These are phyloP conservation scores for sheep (Ovis aries) DNA, from an alignment of 2,113 vertebrate genomes.

Conservation along the genomic window DNA sequence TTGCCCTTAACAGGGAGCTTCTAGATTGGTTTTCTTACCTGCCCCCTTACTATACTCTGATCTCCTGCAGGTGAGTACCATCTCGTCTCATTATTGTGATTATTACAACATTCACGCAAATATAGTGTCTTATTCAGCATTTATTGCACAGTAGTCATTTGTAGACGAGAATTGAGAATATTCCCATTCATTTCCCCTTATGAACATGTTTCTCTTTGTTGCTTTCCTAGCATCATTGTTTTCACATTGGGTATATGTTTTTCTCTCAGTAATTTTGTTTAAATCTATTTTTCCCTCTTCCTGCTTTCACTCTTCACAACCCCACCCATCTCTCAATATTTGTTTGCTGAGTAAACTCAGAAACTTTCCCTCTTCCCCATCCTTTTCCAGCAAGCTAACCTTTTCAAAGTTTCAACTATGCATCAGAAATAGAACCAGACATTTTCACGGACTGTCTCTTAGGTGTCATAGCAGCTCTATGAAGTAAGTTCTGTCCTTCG, in stretches of 20 bases:
- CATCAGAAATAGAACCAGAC: background rate
- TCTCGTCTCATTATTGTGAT: background rate
- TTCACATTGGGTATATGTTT: background rate
- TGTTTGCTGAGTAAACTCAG: background rate
- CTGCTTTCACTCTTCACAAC: background rate
- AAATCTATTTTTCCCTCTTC: background rate
- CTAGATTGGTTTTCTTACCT: background rate
- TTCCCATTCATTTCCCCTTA: background rate
- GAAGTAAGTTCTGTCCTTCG: background rate
- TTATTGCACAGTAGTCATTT: background rate
- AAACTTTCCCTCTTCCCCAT: background rate
- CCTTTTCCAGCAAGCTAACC: background rate
- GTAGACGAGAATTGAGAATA: background rate
- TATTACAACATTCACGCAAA: background rate
- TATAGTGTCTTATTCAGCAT: background rate
- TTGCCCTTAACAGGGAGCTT: rapidly evolving
- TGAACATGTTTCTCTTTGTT: background rate
- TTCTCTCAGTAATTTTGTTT: background rate
- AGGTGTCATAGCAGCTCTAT: background rate
- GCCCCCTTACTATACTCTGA: background rate
- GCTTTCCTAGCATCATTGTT: background rate
- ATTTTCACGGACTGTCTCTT: background rate
- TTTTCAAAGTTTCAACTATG: background rate
- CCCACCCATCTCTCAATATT: background rate
- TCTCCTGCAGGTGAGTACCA: background rate